Percentiles rank a stretch among this genome's conserved stretches.
Conservation (phyloP, 37 sponge, comb jelly and placozoan species). For the Tethya wilhelma region DNA sequence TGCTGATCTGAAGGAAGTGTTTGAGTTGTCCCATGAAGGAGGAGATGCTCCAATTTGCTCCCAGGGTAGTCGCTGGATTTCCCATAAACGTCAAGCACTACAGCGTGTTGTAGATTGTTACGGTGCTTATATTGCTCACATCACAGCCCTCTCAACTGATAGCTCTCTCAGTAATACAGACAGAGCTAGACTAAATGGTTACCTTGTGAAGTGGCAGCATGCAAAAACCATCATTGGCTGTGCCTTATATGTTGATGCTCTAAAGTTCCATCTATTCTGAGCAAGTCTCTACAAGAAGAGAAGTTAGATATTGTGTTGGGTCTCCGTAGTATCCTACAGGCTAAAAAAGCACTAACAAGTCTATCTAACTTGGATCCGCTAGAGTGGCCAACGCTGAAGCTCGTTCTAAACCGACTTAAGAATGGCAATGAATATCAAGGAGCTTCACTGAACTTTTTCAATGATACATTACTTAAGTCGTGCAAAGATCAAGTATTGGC, state of each 20-base stretch:
- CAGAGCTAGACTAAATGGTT: slow-evolving; percentile 46
- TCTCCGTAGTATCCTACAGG: slow-evolving; percentile 21
- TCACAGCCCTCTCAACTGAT: slow-evolving; percentile 23
- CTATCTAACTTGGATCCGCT: slow-evolving; percentile 12
- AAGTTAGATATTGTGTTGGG: slow-evolving; percentile 37
- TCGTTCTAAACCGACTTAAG: slow-evolving; percentile 4
- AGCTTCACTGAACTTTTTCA: not conserved
- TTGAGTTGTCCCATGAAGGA: slow-evolving; percentile 26
- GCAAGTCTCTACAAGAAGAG: slow-evolving; percentile 48
- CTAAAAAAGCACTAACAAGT: slow-evolving; percentile 4
- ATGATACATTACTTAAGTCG: not conserved
- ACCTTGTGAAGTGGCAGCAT: slow-evolving; percentile 45
- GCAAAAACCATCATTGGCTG: slow-evolving; percentile 46
- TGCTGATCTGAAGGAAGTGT: slow-evolving; percentile 42
- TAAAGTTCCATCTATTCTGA: slow-evolving; percentile 30
- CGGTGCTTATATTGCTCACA: slow-evolving; percentile 49
- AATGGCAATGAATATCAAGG: slow-evolving; percentile 32
- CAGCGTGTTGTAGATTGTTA: slow-evolving; percentile 47
- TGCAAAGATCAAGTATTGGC: slow-evolving; percentile 35
- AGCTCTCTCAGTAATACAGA: slow-evolving; percentile 26
- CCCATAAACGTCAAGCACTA: slow-evolving; percentile 49
- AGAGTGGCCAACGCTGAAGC: too few species aligned
- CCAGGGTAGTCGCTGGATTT: slow-evolving; percentile 61
- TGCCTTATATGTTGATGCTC: slow-evolving; percentile 53
- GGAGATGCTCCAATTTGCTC: slow-evolving; percentile 48